Evolutionary conservation across 2,113 vertebrate genomes (phyloP).

Genomic region (Calonectris borealis): DNA sequence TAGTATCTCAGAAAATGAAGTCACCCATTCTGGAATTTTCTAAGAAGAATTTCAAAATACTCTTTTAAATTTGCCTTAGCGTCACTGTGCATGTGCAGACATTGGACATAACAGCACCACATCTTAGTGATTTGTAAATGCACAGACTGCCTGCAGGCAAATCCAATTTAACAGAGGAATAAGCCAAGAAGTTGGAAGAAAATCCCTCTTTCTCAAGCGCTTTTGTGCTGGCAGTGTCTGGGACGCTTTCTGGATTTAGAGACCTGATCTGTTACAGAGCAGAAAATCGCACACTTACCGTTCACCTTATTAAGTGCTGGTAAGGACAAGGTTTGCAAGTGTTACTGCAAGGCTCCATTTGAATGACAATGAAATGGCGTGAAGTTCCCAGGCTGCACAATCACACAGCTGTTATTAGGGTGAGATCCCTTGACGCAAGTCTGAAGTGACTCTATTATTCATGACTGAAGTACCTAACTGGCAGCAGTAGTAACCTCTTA

Average conservation of each 20-base stretch:
- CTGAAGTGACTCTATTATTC: neutral
- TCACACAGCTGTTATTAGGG: neutral
- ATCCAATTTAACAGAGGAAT: neutral
- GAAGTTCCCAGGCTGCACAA: neutral
- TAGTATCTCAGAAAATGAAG: neutral
- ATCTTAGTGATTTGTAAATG: neutral
- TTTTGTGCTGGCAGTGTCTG: neutral
- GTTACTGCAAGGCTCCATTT: neutral
- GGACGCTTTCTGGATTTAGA: neutral
- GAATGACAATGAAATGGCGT: neutral
- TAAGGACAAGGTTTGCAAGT: neutral
- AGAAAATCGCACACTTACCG: neutral
- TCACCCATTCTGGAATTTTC: neutral
- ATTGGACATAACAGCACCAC: neutral
- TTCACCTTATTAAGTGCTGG: neutral
- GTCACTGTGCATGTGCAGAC: rapidly evolving
- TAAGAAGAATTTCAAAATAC: neutral
- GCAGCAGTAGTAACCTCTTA: neutral
- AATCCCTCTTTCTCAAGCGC: rapidly evolving
- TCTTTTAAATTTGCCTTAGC: neutral
- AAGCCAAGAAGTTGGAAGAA: neutral
- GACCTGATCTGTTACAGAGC: no score
- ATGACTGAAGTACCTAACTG: neutral
- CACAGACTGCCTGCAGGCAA: neutral
- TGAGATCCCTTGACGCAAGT: neutral